phyloP scores from a whole-genome alignment of 2,113 vertebrate species.

The Eptesicus fuscus region DNA sequence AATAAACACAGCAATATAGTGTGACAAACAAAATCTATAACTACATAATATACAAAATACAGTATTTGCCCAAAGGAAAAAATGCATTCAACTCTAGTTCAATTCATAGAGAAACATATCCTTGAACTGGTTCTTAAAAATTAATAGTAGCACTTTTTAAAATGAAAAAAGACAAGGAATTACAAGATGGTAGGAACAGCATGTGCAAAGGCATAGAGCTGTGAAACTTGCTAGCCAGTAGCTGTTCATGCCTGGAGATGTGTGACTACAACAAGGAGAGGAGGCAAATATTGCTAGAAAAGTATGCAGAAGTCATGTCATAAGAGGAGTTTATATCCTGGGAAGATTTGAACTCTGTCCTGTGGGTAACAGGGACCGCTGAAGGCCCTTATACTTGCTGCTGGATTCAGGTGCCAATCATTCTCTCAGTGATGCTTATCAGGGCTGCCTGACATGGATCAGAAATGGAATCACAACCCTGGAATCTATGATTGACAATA shows the following conservation, averaged over 20 bases:
- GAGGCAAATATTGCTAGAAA: neutral
- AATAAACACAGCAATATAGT: neutral
- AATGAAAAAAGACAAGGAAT: neutral
- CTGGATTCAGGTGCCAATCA: neutral
- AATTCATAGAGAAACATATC: neutral
- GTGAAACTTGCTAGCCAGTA: neutral
- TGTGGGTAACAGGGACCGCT: neutral
- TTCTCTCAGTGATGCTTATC: neutral
- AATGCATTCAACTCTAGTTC: neutral
- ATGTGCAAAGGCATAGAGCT: neutral
- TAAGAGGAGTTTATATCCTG: neutral
- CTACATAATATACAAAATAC: neutral
- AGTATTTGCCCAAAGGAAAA: neutral
- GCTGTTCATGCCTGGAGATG: neutral
- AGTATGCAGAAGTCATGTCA: neutral
- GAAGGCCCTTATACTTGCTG: neutral
- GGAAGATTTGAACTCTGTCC: neutral
- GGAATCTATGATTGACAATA: neutral
- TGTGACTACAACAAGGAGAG: neutral
- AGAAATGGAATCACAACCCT: neutral
- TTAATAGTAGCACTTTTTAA: neutral
- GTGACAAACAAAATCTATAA: neutral
- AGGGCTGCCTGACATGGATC: neutral
- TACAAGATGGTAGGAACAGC: neutral
- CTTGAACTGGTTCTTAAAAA: neutral